These are phyloP conservation scores for Actinia equina DNA, from an alignment of 64 coral and sea anemone species.

Conservation along the genomic window DNA sequence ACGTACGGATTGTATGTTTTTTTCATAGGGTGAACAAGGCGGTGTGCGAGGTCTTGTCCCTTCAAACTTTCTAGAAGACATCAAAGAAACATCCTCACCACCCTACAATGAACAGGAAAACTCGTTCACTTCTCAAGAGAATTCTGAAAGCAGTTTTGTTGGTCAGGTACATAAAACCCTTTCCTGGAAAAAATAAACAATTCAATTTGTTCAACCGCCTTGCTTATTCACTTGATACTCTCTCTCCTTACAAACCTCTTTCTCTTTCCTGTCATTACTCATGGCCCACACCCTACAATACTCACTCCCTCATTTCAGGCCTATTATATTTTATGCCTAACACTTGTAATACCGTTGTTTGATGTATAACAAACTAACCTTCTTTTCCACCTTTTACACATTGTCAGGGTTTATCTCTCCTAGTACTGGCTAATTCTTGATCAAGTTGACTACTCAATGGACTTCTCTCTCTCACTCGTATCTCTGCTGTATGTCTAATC, in stretches of 20 bases:
- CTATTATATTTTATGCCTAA: no score
- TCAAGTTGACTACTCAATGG: neutral
- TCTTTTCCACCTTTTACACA: no score
- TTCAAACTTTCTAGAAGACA: slow-evolving; percentile 87
- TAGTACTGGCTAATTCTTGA: slow-evolving; percentile 11
- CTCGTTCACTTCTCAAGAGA: neutral
- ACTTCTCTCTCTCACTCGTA: neutral
- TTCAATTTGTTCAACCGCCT: no score
- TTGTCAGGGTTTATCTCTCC: neutral
- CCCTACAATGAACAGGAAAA: neutral
- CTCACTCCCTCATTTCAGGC: no score
- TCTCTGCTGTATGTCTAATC: neutral
- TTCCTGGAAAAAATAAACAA: neutral
- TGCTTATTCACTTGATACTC: neutral
- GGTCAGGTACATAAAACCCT: neutral
- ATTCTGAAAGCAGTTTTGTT: slow-evolving; percentile 2
- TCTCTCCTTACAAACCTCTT: neutral
- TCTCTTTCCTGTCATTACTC: no score
- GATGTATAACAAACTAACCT: no score
- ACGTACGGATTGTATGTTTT: neutral
- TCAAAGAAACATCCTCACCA: slow-evolving; percentile 27
- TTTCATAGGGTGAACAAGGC: slow-evolving; percentile 73
- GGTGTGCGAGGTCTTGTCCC: slow-evolving; percentile 92
- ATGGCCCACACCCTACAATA: no score
- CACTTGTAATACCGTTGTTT: no score